Evolutionary conservation across 2,797 vertebrate genomes (phyloP), one percentile per base, ranked within the genome.

Genomic region (Eidolon dupreanum): DNA sequence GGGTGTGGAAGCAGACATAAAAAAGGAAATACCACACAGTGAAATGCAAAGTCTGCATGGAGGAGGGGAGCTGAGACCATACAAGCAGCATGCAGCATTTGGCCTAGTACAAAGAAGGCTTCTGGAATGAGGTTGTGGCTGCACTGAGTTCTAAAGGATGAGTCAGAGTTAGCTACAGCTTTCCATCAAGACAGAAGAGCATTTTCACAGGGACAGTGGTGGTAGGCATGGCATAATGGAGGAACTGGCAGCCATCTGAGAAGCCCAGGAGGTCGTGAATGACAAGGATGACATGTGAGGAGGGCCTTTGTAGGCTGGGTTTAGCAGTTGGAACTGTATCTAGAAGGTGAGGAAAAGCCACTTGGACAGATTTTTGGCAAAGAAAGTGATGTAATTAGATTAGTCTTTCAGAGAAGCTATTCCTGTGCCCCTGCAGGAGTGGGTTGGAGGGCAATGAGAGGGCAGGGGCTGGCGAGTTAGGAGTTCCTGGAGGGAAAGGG

Each of bases 401-500:
- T 53, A 31, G 41, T 15, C 28, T 93, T 57, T 81, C n/a, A 81
- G 31, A 88, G 38, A 43, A 89, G 70, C 36, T 53, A 55, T 41
- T 75, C 33, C 57, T 0, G 0, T 22, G 83, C 17, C 19, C 36
- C 31, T 38, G 51, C 36, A 68, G 46, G 68, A 65, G 22, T 24
- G 16, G 33, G 10, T 9, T 24, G 36, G 31, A 22, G 5, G 20
- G 31, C 33, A 59, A 24, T 0, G 6, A 90, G 82, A 9, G 8
- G 28, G 49, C 15, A 3, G 31, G 15, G 51, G 16, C 7, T 16
- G 41, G 74, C 3, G 59, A 13, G 15, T 57, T 43, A 17, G 77
- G 43, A 53, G 13, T 17, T 55, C 28, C 12, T 8, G 6, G 66
- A 46, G 33, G 38, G 19, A 79, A n/a, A 70, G 13, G 12, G 9